Percentiles rank a stretch among this genome's conserved stretches.
These are phyloP conservation scores for Ophioninae sp. DNA, from an alignment of 2,888 invertebrate genomes.

Conservation along the genomic window DNA sequence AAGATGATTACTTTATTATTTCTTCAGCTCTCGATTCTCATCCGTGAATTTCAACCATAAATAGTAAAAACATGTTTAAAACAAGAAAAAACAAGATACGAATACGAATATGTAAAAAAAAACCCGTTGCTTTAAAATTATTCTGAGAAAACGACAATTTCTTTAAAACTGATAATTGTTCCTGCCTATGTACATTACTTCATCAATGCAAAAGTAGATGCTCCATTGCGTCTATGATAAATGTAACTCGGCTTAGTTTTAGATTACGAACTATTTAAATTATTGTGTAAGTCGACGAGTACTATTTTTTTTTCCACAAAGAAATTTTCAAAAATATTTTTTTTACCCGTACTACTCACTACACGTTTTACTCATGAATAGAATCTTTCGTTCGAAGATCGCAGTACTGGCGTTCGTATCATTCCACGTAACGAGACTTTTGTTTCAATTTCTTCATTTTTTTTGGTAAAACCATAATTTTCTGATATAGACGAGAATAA, in stretches of 20 bases:
- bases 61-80: background rate
- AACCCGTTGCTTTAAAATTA: background rate
- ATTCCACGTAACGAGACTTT: no score
- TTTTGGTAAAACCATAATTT: no score
- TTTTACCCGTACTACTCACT: background rate
- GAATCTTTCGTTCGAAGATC: background rate
- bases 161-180: background rate
- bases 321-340: background rate
- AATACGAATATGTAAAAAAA: background rate
- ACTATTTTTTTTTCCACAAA: background rate
- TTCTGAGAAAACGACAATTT: background rate
- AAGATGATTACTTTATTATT: background rate
- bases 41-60: background rate
- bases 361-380: background rate
- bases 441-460: no score
- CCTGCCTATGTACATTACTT: background rate
- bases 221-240: background rate
- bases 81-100: background rate
- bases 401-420: no score
- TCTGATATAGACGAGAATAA: no score
- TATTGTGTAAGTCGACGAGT: background rate
- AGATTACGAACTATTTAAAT: conserved; percentile 10
- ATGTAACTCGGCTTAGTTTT: background rate
- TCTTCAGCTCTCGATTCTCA: background rate
- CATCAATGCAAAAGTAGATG: conserved; percentile 26